These are phyloP conservation scores for Andrena haemorrhoa DNA, from an alignment of 2,888 invertebrate species.

Conservation along the genomic window DNA sequence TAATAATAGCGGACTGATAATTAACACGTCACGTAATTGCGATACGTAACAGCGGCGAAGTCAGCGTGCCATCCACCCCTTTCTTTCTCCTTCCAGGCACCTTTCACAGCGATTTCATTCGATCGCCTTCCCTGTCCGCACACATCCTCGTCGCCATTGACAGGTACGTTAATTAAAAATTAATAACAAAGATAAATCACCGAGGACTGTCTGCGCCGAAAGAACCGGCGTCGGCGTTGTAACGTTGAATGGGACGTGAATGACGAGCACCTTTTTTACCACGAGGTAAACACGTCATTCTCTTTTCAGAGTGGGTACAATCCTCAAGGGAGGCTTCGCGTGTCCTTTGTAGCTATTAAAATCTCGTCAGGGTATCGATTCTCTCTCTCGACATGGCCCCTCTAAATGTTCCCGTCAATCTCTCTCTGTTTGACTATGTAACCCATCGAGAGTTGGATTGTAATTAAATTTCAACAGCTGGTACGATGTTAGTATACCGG, in stretches of 20 bases:
- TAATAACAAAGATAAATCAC: conserved; percentile 71
- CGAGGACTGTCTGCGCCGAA: conserved; percentile 34
- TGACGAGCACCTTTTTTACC: conserved; percentile 58
- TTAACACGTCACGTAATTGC: conserved; percentile 57
- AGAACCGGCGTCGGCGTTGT: conserved; percentile 47
- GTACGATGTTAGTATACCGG: neutral
- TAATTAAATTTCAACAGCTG: conserved; percentile 28
- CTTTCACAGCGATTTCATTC: conserved; percentile 22
- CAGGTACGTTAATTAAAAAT: conserved; percentile 72
- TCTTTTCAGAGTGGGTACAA: conserved; percentile 28
- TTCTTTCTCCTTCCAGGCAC: conserved; percentile 27
- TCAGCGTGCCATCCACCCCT: neutral
- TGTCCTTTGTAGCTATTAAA: conserved; percentile 56
- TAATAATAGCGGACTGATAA: conserved; percentile 48
- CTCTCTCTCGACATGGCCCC: conserved; percentile 16
- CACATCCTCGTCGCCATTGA: conserved; percentile 22
- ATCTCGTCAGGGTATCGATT: conserved; percentile 49
- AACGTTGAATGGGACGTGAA: conserved; percentile 31
- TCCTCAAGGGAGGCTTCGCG: conserved; percentile 36
- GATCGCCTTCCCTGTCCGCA: neutral
- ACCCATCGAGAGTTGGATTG: conserved; percentile 11
- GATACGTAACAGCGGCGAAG: conserved; percentile 22
- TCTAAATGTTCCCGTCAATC: neutral
- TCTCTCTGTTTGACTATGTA: conserved; percentile 9
- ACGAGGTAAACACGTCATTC: conserved; percentile 41